Evolutionary conservation across 2,888 invertebrate genomes (phyloP).

Genomic region (Elegia similella): DNA sequence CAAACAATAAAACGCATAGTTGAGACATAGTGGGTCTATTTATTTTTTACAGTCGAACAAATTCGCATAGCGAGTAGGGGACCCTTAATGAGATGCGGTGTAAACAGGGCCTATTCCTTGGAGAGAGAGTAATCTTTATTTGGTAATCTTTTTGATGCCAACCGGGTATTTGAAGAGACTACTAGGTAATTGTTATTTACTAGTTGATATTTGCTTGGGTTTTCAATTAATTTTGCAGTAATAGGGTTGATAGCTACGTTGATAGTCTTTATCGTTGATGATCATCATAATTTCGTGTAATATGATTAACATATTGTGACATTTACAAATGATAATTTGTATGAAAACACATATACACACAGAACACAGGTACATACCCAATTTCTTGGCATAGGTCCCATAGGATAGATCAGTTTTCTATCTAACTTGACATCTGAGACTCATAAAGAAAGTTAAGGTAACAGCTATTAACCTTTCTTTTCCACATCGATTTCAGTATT

Average conservation of each 20-base stretch:
- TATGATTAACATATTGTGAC: too few species aligned
- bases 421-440: too few species aligned
- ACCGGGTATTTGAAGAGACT: constrained; percentile 25
- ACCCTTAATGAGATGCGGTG: constrained; percentile 70
- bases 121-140: constrained; percentile 46
- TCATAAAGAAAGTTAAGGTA: too few species aligned
- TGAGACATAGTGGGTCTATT: constrained; percentile 51
- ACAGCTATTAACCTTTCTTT: too few species aligned
- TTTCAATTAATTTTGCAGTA: constrained; percentile 7
- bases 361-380: too few species aligned
- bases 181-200: constrained; percentile 24
- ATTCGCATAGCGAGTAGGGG: constrained; percentile 41
- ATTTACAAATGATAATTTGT: too few species aligned
- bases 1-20: constrained; percentile 40
- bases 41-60: constrained; percentile 66
- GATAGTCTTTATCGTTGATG: too few species aligned
- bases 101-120: constrained; percentile 61
- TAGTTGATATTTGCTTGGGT: constrained; percentile 12
- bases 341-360: too few species aligned
- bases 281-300: too few species aligned
- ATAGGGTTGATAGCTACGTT: neutral
- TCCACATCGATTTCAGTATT: too few species aligned
- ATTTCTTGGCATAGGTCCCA: too few species aligned
- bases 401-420: too few species aligned
- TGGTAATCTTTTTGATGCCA: constrained; percentile 27